These are phyloP conservation scores for Leptinotarsa rubiginosa DNA, from an alignment of 2,888 invertebrate genomes.

Conservation along the genomic window DNA sequence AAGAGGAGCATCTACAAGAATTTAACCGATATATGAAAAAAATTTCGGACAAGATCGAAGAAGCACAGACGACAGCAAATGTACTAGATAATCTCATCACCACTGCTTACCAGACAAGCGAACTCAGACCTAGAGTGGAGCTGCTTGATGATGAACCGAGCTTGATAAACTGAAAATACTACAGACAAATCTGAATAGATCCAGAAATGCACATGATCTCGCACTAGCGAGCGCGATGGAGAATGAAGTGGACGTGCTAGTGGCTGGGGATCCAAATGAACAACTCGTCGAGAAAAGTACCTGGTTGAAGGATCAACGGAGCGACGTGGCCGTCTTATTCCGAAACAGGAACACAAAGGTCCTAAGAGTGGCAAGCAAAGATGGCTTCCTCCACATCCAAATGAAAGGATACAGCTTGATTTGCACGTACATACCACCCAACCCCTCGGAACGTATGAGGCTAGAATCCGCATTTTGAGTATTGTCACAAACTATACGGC, in stretches of 20 bases:
- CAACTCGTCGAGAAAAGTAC: neutral
- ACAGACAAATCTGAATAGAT: slow-evolving; percentile 34
- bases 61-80: neutral
- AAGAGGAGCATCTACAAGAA: neutral
- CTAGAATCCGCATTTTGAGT: neutral
- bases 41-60: neutral
- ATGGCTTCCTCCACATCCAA: neutral
- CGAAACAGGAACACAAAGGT: neutral
- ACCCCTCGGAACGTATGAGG: neutral
- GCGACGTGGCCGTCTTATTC: neutral
- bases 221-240: slow-evolving; percentile 20
- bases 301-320: slow-evolving; percentile 1
- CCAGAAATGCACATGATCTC: slow-evolving; percentile 33
- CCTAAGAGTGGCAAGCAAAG: neutral
- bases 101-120: neutral
- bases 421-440: neutral
- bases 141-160: neutral
- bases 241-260: slow-evolving; percentile 27
- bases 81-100: neutral
- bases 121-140: neutral
- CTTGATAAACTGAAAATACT: slow-evolving; percentile 18
- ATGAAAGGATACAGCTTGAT: neutral
- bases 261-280: slow-evolving; percentile 35
- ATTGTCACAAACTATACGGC: neutral
- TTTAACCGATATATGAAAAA: neutral